Base-by-base conservation (phyloP, 2,113 vertebrate species). In the Chionodraco myersi region DNA sequence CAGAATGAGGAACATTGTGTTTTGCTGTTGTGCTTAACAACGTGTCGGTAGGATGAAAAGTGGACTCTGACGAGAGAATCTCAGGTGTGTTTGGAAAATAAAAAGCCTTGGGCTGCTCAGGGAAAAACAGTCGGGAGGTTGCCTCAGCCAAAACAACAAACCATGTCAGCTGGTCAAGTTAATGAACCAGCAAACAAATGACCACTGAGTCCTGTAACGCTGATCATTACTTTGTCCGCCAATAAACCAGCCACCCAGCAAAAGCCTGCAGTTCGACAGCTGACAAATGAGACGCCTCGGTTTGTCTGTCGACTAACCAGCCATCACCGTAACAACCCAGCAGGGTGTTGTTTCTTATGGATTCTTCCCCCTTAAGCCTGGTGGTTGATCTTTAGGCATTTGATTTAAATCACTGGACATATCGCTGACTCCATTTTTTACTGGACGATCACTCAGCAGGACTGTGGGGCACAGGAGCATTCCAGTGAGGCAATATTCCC, bases 361-460 rank as follows among this genome's bases (percentile, higher is more conserved):
- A 58, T 67, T 66, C 83, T 44, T 54, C 59, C 68, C 72, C 86
- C 48, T 6, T 18, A 21, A 1, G 12, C 34, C 67, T 34, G 53
- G 18, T 16, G 48, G 34, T 54, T 59, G 11, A 51, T 80, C 59
- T 82, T 41, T 51, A n/a, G 52, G 51, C 69, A 5, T 30, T 41
- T 34, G 45, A 59, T 85, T 86, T 88, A 88, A 93, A 91, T 89
- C 88, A 85, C 62, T 23, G 23, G 57, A 82, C 71, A 69, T 83
- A 80, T 78, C 5, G 62, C 88, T 87, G 76, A 88, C 75, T 83
- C 56, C 10, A 11, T 78, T 80, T 85, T 84, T 88, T 83, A 85
- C 71, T 6, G 59, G 15, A 57, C 76, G 30, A 88, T 92, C 68
- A 80, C 61, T 92, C 88, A 86, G 75, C 30, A 3, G 58, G 65